A percentile compares a stretch with the other conserved stretches of the same genome.
Conservation (phyloP, 2,113 vertebrate species). For the Coregonus clupeaformis region DNA sequence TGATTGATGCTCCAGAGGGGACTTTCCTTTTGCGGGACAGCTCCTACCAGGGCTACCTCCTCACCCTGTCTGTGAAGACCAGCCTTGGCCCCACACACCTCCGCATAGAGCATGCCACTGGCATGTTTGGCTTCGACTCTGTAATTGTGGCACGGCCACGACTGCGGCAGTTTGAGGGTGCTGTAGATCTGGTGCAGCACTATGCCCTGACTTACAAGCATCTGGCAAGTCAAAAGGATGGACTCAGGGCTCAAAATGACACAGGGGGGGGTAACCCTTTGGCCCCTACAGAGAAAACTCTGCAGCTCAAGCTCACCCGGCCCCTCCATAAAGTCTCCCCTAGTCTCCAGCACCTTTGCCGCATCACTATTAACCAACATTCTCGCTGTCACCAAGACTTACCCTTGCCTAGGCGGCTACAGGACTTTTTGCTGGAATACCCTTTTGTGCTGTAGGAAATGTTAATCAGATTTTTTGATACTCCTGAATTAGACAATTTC, state of each 20-base stretch:
- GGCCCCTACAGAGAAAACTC: slow-evolving; percentile 2
- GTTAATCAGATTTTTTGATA: not conserved
- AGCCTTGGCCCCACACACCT: slow-evolving; percentile 55
- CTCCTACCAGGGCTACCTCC: slow-evolving; percentile 48
- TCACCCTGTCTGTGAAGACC: slow-evolving; percentile 56
- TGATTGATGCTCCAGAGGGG: slow-evolving; percentile 42
- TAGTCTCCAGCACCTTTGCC: slow-evolving; percentile 53
- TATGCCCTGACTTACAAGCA: slow-evolving; percentile 39
- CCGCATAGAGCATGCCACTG: slow-evolving; percentile 43
- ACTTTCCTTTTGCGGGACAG: slow-evolving; percentile 55
- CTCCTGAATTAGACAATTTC: not conserved
- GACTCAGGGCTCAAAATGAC: not conserved
- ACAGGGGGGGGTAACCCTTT: not conserved
- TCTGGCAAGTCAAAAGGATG: not conserved
- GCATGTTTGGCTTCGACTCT: slow-evolving; percentile 54
- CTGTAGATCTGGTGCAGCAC: slow-evolving; percentile 53
- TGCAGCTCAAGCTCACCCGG: slow-evolving; percentile 48
- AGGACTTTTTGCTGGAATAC: slow-evolving; percentile 51
- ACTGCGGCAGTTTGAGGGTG: slow-evolving; percentile 44
- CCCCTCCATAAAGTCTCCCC: slow-evolving; percentile 32
- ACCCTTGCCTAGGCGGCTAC: slow-evolving; percentile 46
- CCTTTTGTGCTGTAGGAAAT: slow-evolving; percentile 46
- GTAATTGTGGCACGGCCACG: slow-evolving; percentile 47
- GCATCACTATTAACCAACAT: slow-evolving; percentile 49
- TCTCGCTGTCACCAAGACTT: slow-evolving; percentile 29